phyloP scores from a whole-genome alignment of 2,113 vertebrate genomes.

The Salvelinus sp. region DNA sequence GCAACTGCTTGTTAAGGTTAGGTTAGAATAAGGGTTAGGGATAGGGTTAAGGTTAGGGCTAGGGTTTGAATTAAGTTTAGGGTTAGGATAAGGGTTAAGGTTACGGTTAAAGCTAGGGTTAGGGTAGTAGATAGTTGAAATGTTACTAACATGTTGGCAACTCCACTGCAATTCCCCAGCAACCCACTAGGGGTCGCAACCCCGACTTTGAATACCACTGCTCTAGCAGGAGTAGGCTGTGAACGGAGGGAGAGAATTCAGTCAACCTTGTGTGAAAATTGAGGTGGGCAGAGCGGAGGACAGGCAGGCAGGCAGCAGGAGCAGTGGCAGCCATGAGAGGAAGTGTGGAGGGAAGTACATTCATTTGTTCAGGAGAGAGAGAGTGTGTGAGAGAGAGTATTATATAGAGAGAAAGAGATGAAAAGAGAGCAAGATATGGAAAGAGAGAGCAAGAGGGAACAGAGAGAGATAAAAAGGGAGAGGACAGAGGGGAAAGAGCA shows the following conservation, averaged over 20 bases:
- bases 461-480: not conserved
- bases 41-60: no score
- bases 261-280: conserved; percentile 61
- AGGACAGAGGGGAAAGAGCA: not conserved
- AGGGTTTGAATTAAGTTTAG: no score
- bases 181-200: no score
- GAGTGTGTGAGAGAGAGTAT: conserved; percentile 20
- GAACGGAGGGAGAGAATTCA: conserved; percentile 40
- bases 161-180: no score
- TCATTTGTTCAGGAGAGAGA: conserved; percentile 27
- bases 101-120: no score
- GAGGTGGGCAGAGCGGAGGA: conserved; percentile 44
- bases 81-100: no score
- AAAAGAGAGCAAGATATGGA: not conserved
- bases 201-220: not conserved
- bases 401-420: conserved; percentile 10
- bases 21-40: no score
- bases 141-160: no score
- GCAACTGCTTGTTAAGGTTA: no score
- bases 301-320: conserved; percentile 35
- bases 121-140: no score
- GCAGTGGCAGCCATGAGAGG: conserved; percentile 44
- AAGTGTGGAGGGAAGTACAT: conserved; percentile 1
- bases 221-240: not conserved
- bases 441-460: not conserved